phyloP scores from a whole-genome alignment of 2,797 vertebrate species.

The Chelmon rostratus region DNA sequence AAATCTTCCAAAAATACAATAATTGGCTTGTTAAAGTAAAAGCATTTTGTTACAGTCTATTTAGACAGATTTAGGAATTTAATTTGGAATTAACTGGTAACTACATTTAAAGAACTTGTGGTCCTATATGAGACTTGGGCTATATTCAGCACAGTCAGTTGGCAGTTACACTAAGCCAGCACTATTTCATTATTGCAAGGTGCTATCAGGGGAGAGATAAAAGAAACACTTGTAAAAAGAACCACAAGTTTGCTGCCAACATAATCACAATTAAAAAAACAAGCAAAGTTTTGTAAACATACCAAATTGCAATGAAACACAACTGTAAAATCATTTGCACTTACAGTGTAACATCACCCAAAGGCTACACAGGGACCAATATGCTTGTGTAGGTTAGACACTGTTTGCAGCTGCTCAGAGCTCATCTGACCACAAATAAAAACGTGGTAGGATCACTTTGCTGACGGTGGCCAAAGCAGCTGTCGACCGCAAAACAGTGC shows the following conservation, averaged over 20 bases:
- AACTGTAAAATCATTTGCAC: conserved; percentile 50
- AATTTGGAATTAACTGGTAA: conserved; percentile 34
- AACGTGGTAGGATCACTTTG: not conserved
- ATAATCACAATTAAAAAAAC: conserved; percentile 22
- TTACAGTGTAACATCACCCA: conserved; percentile 24
- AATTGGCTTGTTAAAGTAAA: conserved; percentile 64
- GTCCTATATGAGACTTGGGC: conserved; percentile 24
- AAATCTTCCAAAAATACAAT: conserved; percentile 61
- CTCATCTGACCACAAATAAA: conserved; percentile 16
- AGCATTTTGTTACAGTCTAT: conserved; percentile 34
- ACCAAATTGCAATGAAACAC: conserved; percentile 49
- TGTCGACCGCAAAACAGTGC: conserved; percentile 20
- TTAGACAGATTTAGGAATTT: conserved; percentile 27
- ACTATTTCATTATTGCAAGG: conserved; percentile 14
- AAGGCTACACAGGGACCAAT: conserved; percentile 29
- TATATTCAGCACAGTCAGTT: conserved; percentile 32
- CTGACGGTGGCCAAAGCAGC: not conserved
- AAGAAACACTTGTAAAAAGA: conserved; percentile 42
- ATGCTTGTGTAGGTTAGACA: conserved; percentile 14
- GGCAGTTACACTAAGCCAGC: conserved; percentile 38
- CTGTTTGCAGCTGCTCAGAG: conserved; percentile 35
- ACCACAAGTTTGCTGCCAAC: conserved; percentile 28
- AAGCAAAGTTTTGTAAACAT: conserved; percentile 70
- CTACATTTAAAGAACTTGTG: conserved; percentile 39
- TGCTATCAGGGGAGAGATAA: conserved; percentile 32